Percentiles rank a stretch among this genome's conserved stretches.
Conservation (phyloP, 2,888 invertebrate genomes). For the Euzophera pinguis region DNA sequence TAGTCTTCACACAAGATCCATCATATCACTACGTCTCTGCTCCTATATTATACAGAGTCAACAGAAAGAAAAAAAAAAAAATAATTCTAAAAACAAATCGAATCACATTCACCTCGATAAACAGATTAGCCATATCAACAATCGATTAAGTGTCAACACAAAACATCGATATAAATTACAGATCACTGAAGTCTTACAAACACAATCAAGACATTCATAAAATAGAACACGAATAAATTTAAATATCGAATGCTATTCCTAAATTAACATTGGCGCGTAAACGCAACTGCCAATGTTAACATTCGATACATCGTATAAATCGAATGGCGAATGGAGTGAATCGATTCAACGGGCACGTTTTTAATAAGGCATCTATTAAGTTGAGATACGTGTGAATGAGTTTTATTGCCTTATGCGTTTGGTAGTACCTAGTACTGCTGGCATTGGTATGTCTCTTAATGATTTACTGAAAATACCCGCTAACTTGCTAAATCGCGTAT, state of each 20-base stretch:
- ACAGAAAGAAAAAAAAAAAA: no score
- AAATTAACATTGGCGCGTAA: constrained; percentile 48
- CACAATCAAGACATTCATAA: constrained; percentile 45
- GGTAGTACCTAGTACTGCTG: constrained; percentile 32
- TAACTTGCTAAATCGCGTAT: constrained; percentile 9
- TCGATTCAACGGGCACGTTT: constrained; percentile 60
- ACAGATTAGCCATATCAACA: constrained; percentile 43
- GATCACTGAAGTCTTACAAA: constrained; percentile 48
- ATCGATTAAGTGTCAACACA: constrained; percentile 44
- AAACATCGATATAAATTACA: constrained; percentile 56
- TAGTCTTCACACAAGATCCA: no score
- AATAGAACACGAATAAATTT: constrained; percentile 63
- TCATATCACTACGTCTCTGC: no score
- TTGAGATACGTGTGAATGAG: constrained; percentile 79
- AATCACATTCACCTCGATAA: not conserved
- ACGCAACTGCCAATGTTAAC: constrained; percentile 57
- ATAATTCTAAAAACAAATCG: not conserved
- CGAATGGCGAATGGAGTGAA: constrained; percentile 41
- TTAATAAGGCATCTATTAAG: constrained; percentile 73
- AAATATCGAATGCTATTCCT: constrained; percentile 40
- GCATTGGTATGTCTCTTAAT: constrained; percentile 68
- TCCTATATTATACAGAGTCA: no score
- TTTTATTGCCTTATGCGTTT: constrained; percentile 71
- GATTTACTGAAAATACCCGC: constrained; percentile 49
- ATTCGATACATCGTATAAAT: constrained; percentile 53